A percentile compares a stretch with the other conserved stretches of the same genome.
phyloP scores from a whole-genome alignment of 2,888 invertebrate genomes.

The Ectemnius lituratus region DNA sequence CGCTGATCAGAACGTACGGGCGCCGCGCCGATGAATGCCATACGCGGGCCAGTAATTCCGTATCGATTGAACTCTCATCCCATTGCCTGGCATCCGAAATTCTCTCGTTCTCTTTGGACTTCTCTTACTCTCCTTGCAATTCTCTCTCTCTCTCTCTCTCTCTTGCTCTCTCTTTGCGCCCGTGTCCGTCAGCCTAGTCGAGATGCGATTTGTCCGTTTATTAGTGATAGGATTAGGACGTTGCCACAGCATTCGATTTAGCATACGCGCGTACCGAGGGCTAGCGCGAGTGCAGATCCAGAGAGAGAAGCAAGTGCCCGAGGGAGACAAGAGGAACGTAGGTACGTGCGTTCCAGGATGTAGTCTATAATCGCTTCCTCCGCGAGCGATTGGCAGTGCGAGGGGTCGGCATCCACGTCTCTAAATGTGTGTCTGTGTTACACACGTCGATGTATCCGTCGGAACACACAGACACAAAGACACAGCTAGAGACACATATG shows the following conservation, averaged over 20 bases:
- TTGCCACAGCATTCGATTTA: constrained; percentile 56
- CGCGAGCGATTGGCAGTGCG: constrained; percentile 63
- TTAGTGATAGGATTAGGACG: constrained; percentile 49
- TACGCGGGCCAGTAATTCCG: not conserved
- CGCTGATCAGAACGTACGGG: not conserved
- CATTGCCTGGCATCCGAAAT: not conserved
- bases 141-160: not conserved
- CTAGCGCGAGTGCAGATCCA: constrained; percentile 34
- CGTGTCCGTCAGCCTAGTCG: not conserved
- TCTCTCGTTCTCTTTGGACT: too few relatives aligned
- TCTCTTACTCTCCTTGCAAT: too few relatives aligned
- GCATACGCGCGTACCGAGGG: constrained; percentile 45
- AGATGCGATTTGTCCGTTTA: constrained; percentile 39
- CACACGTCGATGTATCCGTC: constrained; percentile 48
- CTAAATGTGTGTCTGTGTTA: too few relatives aligned
- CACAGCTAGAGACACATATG: too few relatives aligned
- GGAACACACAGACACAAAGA: not conserved
- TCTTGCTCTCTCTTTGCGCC: constrained; percentile 11
- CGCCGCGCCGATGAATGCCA: not conserved
- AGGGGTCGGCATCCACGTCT: constrained; percentile 63
- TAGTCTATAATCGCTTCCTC: constrained; percentile 74
- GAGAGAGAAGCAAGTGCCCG: constrained; percentile 15
- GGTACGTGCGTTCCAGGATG: constrained; percentile 69
- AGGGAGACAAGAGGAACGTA: not conserved
- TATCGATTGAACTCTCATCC: constrained; percentile 5